Conservation (phyloP, 2,113 vertebrate genomes). For the Pithys albifrons region DNA sequence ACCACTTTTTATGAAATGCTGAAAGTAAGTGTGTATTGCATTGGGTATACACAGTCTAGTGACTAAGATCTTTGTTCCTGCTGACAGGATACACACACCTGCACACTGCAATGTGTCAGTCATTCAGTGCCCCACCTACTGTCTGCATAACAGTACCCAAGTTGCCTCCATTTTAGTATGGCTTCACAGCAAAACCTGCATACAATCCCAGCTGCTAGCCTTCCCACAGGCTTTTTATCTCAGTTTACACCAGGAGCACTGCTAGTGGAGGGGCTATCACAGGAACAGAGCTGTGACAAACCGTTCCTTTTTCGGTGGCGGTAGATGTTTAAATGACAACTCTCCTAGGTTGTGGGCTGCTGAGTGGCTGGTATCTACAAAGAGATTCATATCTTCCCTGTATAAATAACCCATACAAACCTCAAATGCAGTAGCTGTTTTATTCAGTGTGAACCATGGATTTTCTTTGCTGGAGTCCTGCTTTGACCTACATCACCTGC, state of each 20-base stretch:
- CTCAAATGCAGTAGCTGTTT: background rate
- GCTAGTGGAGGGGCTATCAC: background rate
- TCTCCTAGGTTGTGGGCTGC: background rate
- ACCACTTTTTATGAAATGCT: background rate
- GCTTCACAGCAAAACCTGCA: background rate
- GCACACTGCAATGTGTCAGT: fast-evolving
- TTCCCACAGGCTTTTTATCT: background rate
- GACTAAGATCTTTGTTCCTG: background rate
- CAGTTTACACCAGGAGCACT: background rate
- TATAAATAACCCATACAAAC: background rate
- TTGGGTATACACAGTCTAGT: background rate
- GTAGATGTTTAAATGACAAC: background rate
- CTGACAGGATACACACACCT: background rate
- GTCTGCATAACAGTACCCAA: background rate
- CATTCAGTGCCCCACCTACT: background rate
- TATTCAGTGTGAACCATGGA: background rate
- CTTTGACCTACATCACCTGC: background rate
- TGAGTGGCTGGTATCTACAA: background rate
- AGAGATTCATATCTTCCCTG: background rate
- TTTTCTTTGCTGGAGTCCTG: background rate
- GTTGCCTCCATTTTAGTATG: background rate
- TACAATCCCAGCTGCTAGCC: background rate
- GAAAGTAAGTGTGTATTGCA: background rate
- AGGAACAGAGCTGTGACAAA: background rate
- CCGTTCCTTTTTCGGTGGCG: background rate